Base-by-base conservation (phyloP, 2,113 vertebrate genomes). In the Onychostoma macrolepis region DNA sequence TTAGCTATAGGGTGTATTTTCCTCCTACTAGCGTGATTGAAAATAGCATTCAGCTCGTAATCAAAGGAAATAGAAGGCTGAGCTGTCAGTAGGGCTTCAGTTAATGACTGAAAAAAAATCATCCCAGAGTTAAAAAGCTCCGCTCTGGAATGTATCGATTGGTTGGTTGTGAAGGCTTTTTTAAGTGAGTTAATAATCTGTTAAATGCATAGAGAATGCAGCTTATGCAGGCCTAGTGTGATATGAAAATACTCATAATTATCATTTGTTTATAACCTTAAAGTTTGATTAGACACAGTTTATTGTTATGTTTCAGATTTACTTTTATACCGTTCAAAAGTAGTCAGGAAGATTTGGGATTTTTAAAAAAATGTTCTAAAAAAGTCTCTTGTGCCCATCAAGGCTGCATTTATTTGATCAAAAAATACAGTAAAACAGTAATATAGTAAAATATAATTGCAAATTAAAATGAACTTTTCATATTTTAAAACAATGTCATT, bases 1-100 rank as follows among this genome's bases (percentile, higher is more conserved):
- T 72, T 33, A 30, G 41, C 63, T 71, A 83, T 65, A 48, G 78
- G 77, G 79, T 75, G 67, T 72, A 63, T 65, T 38, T 87, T 36
- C 71, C 43, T 85, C 17, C 26, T 75, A 67, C 11, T 48, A 38
- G 26, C 8, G 0, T 43, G 45, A 82, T 28, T 82, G 26, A 48
- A 67, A 82, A 26, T 67, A 67, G n/a, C 8, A 8, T 48, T 26
- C 8, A 1, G 26, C 8, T 67, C n/a, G 26, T 30, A 82, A 67
- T 82, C 61, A 67, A 82, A 82, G 21, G 43, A 48, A 45, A 26
- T 36, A 58, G 48, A 24, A 79, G 36, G 36, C 12, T 65, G 36
- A 65, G 80, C 24, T 83, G 4, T 33, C n/a, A 21, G 43, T 12
- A 69, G 26, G 28, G 63, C 43, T 83, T 69, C 17, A 30, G 6